These are phyloP conservation scores for Dolomedes plantarius DNA, from an alignment of 2,888 invertebrate genomes.

Conservation along the genomic window DNA sequence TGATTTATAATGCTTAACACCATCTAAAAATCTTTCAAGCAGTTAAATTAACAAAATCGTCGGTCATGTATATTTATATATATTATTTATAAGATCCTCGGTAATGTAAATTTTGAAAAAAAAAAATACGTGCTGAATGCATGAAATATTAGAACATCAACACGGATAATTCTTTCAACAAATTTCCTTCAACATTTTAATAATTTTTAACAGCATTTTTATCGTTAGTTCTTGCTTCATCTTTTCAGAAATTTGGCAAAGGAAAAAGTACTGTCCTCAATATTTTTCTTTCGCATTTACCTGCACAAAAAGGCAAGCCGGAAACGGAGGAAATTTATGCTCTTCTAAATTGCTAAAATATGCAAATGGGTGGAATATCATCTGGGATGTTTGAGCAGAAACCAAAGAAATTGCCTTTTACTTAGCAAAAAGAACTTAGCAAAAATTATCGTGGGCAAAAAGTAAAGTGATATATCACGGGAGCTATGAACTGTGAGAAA, in stretches of 20 bases:
- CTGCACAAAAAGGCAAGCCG: slow-evolving; percentile 18
- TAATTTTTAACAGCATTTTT: not conserved
- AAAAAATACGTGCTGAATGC: no score
- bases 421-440: not conserved
- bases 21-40: no score
- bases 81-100: no score
- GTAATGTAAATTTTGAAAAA: no score
- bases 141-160: no score
- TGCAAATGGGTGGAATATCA: slow-evolving; percentile 22
- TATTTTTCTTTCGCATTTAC: not conserved
- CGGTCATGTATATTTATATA: no score
- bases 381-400: not conserved
- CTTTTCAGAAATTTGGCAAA: not conserved
- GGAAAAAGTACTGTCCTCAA: not conserved
- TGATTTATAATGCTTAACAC: no score
- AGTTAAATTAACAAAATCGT: no score
- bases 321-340: slow-evolving; percentile 19
- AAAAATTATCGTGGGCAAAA: not conserved
- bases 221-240: not conserved
- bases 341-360: slow-evolving; percentile 29
- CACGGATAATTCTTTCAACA: no score
- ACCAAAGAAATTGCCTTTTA: not conserved
- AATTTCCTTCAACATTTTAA: not conserved
- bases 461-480: not conserved
- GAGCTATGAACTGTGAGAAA: not conserved